Base-by-base conservation (phyloP, 2,113 vertebrate species). In the Corythoichthys intestinalis region DNA sequence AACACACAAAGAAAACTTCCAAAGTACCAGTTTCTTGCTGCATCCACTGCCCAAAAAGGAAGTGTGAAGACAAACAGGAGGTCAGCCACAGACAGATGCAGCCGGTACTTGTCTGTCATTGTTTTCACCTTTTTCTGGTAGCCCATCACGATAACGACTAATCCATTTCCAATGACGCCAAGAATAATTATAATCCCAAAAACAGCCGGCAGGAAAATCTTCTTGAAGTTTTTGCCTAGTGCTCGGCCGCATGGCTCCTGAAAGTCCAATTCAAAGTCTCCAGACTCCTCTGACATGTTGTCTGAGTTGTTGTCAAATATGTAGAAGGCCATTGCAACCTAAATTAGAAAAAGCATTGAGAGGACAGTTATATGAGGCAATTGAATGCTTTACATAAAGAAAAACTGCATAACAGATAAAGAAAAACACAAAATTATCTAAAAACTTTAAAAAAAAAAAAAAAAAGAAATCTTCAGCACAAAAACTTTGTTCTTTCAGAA, bases 41-140 rank as follows among this genome's bases (percentile, higher is more conserved):
- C 95, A 47, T 99, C 96, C 65, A 97, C 95, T 0, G 97, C 96
- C 96, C 96, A 99, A 89, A 99, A 98, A 1, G 97, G 97, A 67
- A 99, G 92, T 0, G 95, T 97, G 85, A 99, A 76, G 67, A 99
- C 95, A 1, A 99, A 95, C 44, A 98, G 91, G 15, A 99, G 94
- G 73, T 99, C 97, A 0, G 97, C 97, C 68, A 98, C 94, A 0
- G 97, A 99, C 60, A 99, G 93, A 68, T 99, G 97, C 28, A 99
- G 89, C 73, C 97, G 90, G 86, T 99, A 99, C 80, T 98, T 98
- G 87, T 99, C 97, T 0, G 97, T 99, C 96, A 99, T 98, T 66
- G 92, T 97, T 76, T 91, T 94, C 28, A 94, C 85, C 69, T 96
- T 98, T 82, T 95, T 96, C 87, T 99, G 97, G 81, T 94, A 99